Evolutionary conservation across 1,140 invertebrate species (phyloP).

Genomic region (Caenorhabditis briggsae): DNA sequence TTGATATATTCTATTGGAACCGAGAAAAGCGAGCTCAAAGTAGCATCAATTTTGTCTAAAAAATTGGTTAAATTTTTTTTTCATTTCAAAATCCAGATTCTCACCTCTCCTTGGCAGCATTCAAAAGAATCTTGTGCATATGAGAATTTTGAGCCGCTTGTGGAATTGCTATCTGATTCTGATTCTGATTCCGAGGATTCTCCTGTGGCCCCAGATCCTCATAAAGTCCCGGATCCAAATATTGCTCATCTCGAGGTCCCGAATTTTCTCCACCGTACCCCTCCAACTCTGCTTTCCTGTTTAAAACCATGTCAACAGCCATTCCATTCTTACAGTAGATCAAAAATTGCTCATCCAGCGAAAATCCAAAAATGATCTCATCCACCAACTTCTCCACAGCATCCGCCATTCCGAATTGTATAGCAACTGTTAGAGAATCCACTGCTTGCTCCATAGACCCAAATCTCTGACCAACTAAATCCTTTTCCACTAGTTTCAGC

Average conservation of each 20-base stretch:
- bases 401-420: neutral
- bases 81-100: neutral
- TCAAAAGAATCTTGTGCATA: neutral
- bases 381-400: constrained; percentile 15
- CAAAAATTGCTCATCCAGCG: too few relatives aligned
- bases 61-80: too few relatives aligned
- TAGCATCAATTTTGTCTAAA: too few relatives aligned
- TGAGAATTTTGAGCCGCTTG: neutral
- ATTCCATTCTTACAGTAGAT: constrained; percentile 6
- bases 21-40: too few relatives aligned
- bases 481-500: constrained; percentile 7
- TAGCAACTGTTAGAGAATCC: neutral
- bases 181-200: neutral
- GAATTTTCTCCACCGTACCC: neutral
- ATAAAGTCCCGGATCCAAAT: neutral
- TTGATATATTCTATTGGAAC: too few relatives aligned
- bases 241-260: too few relatives aligned
- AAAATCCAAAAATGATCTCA: constrained; percentile 36
- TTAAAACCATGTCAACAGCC: neutral
- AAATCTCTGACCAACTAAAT: neutral
- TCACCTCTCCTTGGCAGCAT: constrained; percentile 9
- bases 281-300: neutral
- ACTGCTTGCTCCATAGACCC: constrained; percentile 19
- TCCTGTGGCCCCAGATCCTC: neutral
- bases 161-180: neutral